These are phyloP conservation scores for Caligus rogercresseyi DNA, from an alignment of 1,140 invertebrate genomes.

Conservation along the genomic window DNA sequence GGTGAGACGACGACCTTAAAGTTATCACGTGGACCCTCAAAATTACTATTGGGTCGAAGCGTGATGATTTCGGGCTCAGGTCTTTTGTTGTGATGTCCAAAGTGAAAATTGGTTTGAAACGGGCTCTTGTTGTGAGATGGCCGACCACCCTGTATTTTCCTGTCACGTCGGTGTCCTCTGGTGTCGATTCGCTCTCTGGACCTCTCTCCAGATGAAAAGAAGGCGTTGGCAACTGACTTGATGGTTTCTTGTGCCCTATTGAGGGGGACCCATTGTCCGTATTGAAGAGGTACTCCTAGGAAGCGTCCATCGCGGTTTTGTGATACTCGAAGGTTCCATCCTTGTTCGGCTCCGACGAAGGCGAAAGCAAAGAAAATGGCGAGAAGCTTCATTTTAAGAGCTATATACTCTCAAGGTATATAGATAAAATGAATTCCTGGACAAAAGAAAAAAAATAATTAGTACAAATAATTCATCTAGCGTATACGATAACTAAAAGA, in stretches of 20 bases:
- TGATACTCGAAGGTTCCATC: not conserved
- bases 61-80: not conserved
- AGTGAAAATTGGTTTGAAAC: not conserved
- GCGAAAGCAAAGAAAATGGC: too few relatives aligned
- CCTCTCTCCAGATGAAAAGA: not conserved
- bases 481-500: too few relatives aligned
- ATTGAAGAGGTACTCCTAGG: conserved; percentile 9
- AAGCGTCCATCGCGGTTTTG: conserved; percentile 12
- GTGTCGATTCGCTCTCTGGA: not conserved
- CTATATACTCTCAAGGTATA: too few relatives aligned
- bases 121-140: not conserved
- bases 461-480: too few relatives aligned
- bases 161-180: not conserved
- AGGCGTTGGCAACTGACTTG: conserved; percentile 2
- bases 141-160: not conserved
- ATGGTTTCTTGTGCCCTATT: conserved; percentile 2
- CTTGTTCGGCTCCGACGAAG: not conserved
- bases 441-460: too few relatives aligned
- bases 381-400: too few relatives aligned
- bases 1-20: not conserved
- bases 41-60: not conserved
- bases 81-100: not conserved
- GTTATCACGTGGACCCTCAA: not conserved
- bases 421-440: too few relatives aligned
- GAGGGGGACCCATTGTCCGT: conserved; percentile 17